Evolutionary conservation across 2,113 vertebrate species (phyloP).

Genomic region (Heptranchias perlo): DNA sequence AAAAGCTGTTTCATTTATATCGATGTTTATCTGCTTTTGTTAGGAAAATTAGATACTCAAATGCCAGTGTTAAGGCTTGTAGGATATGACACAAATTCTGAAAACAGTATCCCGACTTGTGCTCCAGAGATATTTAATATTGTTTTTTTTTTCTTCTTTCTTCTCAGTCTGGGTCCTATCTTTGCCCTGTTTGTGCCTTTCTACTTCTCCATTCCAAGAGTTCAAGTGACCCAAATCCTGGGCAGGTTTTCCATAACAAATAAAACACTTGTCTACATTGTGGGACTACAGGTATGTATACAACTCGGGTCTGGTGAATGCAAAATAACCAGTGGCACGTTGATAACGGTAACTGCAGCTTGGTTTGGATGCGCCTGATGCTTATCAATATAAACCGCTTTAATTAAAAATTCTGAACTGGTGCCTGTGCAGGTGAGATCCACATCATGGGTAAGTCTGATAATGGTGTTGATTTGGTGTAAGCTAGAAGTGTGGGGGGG

Average conservation of each 20-base stretch:
- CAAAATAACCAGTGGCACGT: background rate
- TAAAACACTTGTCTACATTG: conserved; percentile 89
- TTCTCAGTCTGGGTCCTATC: conserved; percentile 78
- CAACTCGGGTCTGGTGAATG: background rate
- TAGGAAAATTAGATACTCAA: background rate
- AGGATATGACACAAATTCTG: background rate
- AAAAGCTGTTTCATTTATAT: background rate
- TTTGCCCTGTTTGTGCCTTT: conserved; percentile 95
- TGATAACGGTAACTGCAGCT: background rate
- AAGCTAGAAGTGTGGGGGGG: background rate
- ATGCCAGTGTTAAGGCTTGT: background rate
- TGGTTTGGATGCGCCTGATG: background rate
- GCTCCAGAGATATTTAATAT: conserved; percentile 38
- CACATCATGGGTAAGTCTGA: background rate
- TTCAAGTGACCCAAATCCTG: conserved; percentile 83
- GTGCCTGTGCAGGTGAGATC: background rate
- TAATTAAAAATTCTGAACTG: background rate
- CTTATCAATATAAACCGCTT: background rate
- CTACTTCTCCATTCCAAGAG: conserved; percentile 80
- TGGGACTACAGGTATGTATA: conserved; percentile 82
- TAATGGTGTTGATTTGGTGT: background rate
- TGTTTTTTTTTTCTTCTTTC: conserved; percentile 50
- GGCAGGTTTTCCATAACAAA: conserved; percentile 86
- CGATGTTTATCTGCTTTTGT: background rate
- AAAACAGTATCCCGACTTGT: background rate